Evolutionary conservation across 2,888 invertebrate species (phyloP).

Genomic region (Rotaria macrura): DNA sequence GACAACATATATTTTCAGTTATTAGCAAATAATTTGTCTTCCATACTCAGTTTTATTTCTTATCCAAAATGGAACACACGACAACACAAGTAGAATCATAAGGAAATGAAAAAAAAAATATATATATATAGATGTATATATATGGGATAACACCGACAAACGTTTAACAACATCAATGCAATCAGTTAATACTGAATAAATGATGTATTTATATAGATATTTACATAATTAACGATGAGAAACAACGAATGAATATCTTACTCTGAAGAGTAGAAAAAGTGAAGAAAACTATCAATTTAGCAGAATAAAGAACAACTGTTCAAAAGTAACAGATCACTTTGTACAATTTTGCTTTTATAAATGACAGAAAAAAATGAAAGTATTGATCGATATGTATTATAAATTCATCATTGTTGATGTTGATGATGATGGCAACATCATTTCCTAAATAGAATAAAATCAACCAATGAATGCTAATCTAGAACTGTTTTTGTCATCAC

Average conservation of each 20-base stretch:
- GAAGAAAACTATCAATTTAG: neutral
- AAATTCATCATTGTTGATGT: neutral
- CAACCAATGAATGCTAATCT: no score
- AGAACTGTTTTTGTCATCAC: no score
- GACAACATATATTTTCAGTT: neutral
- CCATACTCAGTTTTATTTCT: neutral
- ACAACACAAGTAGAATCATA: neutral
- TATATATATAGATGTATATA: neutral
- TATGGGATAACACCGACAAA: neutral
- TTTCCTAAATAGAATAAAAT: neutral
- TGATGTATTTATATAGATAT: neutral
- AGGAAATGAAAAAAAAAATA: neutral
- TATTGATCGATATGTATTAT: neutral
- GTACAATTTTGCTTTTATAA: neutral
- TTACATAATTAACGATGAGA: neutral
- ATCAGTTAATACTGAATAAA: neutral
- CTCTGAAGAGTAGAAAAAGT: neutral
- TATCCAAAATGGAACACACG: slow-evolving; percentile 3
- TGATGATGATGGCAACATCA: neutral
- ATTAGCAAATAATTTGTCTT: neutral
- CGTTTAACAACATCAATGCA: neutral
- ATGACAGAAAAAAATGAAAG: neutral
- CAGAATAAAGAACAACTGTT: slow-evolving; percentile 5
- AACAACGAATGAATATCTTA: neutral
- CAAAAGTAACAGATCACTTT: slow-evolving; percentile 5